phyloP scores from a whole-genome alignment of 2,888 invertebrate genomes.

The Hermaeophaga mercurialis region DNA sequence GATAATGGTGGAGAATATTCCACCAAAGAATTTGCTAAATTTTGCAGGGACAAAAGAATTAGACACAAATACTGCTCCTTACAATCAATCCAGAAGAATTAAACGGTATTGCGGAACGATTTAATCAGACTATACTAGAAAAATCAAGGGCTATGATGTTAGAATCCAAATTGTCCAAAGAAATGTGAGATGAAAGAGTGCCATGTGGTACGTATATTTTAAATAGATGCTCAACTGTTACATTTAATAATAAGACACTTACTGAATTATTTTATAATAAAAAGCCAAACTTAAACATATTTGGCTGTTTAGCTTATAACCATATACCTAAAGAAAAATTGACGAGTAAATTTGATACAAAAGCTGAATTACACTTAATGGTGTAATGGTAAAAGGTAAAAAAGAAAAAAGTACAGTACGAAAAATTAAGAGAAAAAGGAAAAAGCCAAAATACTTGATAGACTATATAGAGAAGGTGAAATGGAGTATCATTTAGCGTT shows the following conservation, averaged over 20 bases:
- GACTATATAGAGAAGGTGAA: too few relatives aligned
- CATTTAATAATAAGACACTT: background rate
- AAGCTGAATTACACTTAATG: background rate
- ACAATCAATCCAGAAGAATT: slow-evolving; percentile 3
- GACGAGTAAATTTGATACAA: slow-evolving; percentile 12
- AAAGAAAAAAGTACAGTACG: too few relatives aligned
- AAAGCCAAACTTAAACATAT: slow-evolving; percentile 3
- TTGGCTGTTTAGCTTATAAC: slow-evolving; percentile 11
- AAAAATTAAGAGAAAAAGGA: too few relatives aligned
- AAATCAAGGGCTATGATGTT: slow-evolving; percentile 9
- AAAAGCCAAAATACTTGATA: too few relatives aligned
- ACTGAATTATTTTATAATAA: background rate
- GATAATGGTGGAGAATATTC: slow-evolving; percentile 15
- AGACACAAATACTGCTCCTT: background rate
- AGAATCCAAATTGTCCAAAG: background rate
- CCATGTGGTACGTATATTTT: slow-evolving; percentile 7
- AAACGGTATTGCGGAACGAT: slow-evolving; percentile 8
- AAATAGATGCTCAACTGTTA: slow-evolving; percentile 1
- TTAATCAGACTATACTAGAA: slow-evolving; percentile 2
- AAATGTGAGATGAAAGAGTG: slow-evolving; percentile 7
- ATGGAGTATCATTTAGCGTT: too few relatives aligned
- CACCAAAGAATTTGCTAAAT: background rate
- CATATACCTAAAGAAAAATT: slow-evolving; percentile 11
- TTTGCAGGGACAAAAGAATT: slow-evolving; percentile 1
- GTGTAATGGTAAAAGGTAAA: background rate